A percentile compares a stretch with the other conserved stretches of the same genome.
Conservation (phyloP, 2,113 vertebrate species). For the Lagopus leucura region DNA sequence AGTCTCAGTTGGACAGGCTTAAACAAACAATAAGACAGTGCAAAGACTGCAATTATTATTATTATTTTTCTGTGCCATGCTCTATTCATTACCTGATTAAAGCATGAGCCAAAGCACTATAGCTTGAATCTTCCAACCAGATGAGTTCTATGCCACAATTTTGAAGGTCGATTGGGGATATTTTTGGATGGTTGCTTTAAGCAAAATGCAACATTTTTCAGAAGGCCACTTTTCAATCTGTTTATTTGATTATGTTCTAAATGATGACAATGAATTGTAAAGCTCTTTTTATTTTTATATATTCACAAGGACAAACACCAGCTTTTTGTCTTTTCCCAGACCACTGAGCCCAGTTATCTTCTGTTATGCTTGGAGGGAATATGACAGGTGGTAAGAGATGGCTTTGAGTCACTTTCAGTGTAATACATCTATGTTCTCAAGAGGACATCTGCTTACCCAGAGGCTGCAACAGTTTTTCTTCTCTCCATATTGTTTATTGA, state of each 20-base stretch:
- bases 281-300: not conserved
- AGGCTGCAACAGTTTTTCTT: conserved; percentile 22
- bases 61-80: conserved; percentile 50
- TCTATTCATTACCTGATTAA: conserved; percentile 70
- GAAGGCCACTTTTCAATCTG: not conserved
- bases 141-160: not conserved
- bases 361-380: not conserved
- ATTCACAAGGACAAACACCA: not conserved
- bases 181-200: not conserved
- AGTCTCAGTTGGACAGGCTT: conserved; percentile 61
- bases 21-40: conserved; percentile 73
- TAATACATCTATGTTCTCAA: not conserved
- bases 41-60: conserved; percentile 45
- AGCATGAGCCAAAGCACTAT: not conserved
- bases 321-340: not conserved
- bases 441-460: conserved; percentile 41
- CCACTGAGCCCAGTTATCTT: not conserved
- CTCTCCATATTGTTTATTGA: not conserved
- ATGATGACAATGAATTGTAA: not conserved
- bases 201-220: not conserved
- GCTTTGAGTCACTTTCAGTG: not conserved
- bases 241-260: not conserved
- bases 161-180: not conserved
- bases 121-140: not conserved
- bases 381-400: conserved; percentile 38